Percentiles rank a stretch among this genome's conserved stretches.
Conservation (phyloP, 2,888 invertebrate species). For the Resseliella maxima region DNA sequence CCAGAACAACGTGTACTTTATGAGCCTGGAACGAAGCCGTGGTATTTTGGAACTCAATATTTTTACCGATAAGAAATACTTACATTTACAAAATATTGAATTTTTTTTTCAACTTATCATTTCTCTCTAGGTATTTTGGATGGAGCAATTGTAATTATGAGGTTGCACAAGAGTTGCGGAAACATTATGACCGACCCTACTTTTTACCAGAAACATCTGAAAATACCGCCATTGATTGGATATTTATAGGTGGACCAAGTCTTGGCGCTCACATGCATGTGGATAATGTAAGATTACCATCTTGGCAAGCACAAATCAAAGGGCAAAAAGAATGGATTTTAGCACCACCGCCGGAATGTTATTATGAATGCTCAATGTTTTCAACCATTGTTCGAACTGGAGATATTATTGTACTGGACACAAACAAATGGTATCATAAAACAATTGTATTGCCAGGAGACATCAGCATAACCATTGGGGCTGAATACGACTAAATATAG, state of each 20-base stretch:
- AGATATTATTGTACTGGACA: slow-evolving; percentile 93
- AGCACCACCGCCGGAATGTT: slow-evolving; percentile 93
- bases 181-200: slow-evolving; percentile 86
- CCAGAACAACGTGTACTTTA: slow-evolving; percentile 74
- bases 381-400: slow-evolving; percentile 81
- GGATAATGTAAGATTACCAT: slow-evolving; percentile 91
- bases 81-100: too few species aligned
- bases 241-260: slow-evolving; percentile 96
- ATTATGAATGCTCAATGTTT: slow-evolving; percentile 74
- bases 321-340: slow-evolving; percentile 91
- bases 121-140: too few species aligned
- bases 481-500: slow-evolving; percentile 85
- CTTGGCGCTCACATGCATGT: slow-evolving; percentile 97
- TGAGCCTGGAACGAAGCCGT: slow-evolving; percentile 66
- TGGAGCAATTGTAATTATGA: slow-evolving; percentile 95
- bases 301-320: slow-evolving; percentile 96
- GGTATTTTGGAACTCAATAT: too few species aligned
- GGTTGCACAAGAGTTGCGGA: slow-evolving; percentile 80
- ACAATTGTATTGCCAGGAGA: slow-evolving; percentile 87
- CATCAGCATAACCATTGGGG: slow-evolving; percentile 95
- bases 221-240: slow-evolving; percentile 92
- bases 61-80: too few species aligned
- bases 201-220: slow-evolving; percentile 89
- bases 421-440: slow-evolving; percentile 96
- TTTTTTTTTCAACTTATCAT: too few species aligned